Base-by-base conservation (phyloP, 92 coral and sea anemone genomes). In the Blastomussa wellsi region DNA sequence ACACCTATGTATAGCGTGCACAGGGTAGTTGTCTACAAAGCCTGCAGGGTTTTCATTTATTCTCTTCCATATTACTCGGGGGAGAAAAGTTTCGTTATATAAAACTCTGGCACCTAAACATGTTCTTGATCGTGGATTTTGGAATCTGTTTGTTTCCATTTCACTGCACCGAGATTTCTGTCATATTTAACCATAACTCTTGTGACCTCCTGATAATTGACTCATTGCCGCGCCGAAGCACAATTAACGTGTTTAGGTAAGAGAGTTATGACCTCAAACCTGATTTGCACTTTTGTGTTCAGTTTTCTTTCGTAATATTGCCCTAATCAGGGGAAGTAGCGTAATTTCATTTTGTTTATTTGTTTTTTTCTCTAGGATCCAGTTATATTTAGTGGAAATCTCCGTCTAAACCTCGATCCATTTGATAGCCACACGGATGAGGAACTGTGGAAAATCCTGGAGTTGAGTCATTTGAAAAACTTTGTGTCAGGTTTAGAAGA, bases 321-420 rank as follows among this genome's bases (percentile, higher is more conserved):
- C 9, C 24, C 29, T 35, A 32, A 14, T 16, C 1, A 3, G 42
- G 22, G 9, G 24, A 33, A 15, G 15, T 16, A 69, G 12, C 62
- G 60, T 15, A 19, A 2, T 35, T 59, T 39, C 24, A n/a, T 7
- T 60, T 78, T 14, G 0, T 19, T 2, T 31, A 4, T 48, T 24
- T 33, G 2, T 77, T 20, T 57, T 70, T 80, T 42, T 26, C 37
- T 41, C 11, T 38, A 93, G 97, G 97, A 93, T 55, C 97, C 97
- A 20, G 97, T 93, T 16, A 77, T 93, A 84, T 93, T 93, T 67
- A 79, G 95, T 24, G 97, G 97, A 44, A 91, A 94, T 42, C 92
- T 93, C 26, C 93, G 97, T 73, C 81, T 91, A 28, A 93, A 93
- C 72, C 86, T 93, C 68, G 97, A 93, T 84, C 97, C 97, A 17